Base-by-base conservation (phyloP, 2,113 vertebrate species). In the Bos indicus region DNA sequence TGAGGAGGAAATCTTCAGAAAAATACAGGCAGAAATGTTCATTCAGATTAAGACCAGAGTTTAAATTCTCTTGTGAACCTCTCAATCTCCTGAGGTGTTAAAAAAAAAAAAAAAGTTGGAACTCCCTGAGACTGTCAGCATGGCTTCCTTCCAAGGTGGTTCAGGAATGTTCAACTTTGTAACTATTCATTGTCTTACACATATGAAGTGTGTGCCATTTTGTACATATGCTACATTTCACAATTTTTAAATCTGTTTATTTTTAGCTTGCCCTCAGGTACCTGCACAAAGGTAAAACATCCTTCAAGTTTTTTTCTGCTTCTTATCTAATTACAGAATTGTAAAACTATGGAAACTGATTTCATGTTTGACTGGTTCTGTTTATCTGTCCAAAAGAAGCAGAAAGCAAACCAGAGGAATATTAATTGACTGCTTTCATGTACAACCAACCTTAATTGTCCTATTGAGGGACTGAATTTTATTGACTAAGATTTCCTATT, bases 1-100 rank as follows among this genome's bases (percentile, higher is more conserved):
- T 92, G 71, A 97, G 95, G 62, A 93, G 60, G 21, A 84, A 93
- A 52, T 1, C 13, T 62, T 94, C 25, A 88, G 54, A 87, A 97
- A 96, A 87, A 57, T 71, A 62, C 30, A 82, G 74, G 84, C 7
- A 92, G 64, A 90, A 91, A 48, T 96, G 54, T 92, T 92, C 80
- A 26, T 92, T 97, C 71, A 74, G 59, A 96, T 97, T 95, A 84
- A 74, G 36, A 93, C 10, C 40, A 64, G 46, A 83, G 4, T 92
- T n/a, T 56, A 56, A 90, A 91, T 90, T 98, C 33, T 52, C 15
- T 85, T 71, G 90, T 46, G 46, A 97, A 92, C 4, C 6, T 36
- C 15, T 86, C 88, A 62, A 0, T 90, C 77, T 95, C 56, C 25
- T 57, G 28, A 95, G 64, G 84, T 40, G 21, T 86, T 7, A 64